Evolutionary conservation across 92 coral and sea anemone genomes (phyloP), one percentile per base, ranked within the genome.

Genomic region (Scolanthus callimorphus): DNA sequence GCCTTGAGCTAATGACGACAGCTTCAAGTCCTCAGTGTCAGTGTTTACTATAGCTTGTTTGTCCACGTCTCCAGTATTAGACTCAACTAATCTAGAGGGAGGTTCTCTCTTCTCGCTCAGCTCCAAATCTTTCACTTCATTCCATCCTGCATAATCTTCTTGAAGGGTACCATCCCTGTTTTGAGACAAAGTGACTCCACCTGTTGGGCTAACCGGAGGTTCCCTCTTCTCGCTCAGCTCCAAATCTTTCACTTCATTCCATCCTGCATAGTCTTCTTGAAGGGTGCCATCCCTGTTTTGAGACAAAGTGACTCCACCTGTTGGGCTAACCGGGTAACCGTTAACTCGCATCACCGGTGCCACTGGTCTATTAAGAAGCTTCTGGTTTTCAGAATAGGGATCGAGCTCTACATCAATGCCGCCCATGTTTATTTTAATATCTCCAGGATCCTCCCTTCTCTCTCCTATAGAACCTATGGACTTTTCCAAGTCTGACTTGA

Each of bases 241-340:
- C n/a, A n/a, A n/a, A n/a, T n/a, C n/a, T n/a, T n/a, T n/a, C n/a
- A n/a, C n/a, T n/a, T n/a, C n/a, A n/a, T n/a, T n/a, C n/a, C n/a
- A n/a, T n/a, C n/a, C n/a, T n/a, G n/a, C n/a, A n/a, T n/a, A n/a
- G n/a, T n/a, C n/a, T n/a, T n/a, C n/a, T n/a, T n/a, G n/a, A n/a
- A 68, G 65, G 1, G 56, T 27, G 24, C 75, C 75, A 20, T 68
- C 75, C 0, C 21, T 20, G 51, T 29, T 28, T 24, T 68, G 75
- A 20, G 65, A 26, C 57, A 68, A 68, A 20, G 56, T 38, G 38
- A 31, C 45, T 26, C 64, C 26, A 0, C 75, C 75, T 19, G 31
- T 68, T 0, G 75, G 75, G 57, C 57, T 68, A 31, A 68, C 47
- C 13, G 75, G 75, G 34, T 68, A 68, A 20, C 75, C 75, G 31